Conservation (phyloP, 2,797 vertebrate genomes). For the Spheniscus humboldti region DNA sequence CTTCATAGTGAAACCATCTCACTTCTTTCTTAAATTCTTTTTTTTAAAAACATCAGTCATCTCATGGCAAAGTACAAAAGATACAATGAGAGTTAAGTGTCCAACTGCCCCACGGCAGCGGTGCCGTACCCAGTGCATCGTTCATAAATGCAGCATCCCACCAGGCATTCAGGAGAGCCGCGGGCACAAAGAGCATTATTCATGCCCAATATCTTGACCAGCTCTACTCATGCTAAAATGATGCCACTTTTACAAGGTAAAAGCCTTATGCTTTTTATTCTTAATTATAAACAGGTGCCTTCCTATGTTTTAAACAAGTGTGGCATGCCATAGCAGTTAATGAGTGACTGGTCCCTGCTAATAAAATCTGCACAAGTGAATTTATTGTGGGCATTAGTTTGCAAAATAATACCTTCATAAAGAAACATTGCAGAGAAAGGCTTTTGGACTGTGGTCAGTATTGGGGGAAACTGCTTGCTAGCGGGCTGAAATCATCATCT, state of each 20-base stretch:
- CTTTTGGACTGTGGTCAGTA: background rate
- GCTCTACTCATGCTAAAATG: background rate
- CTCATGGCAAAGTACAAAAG: background rate
- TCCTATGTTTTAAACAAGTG: background rate
- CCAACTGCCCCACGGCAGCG: fast-evolving
- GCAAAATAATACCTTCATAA: background rate
- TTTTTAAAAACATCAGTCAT: background rate
- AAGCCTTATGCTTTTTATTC: background rate
- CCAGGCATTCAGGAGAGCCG: background rate
- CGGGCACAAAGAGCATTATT: background rate
- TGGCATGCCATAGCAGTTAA: background rate
- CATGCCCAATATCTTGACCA: background rate
- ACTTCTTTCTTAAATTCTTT: background rate
- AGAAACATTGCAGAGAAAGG: background rate
- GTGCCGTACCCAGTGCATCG: fast-evolving
- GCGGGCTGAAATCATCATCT: background rate
- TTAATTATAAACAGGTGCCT: background rate
- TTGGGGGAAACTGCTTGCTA: background rate
- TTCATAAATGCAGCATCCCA: background rate
- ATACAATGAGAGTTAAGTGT: background rate
- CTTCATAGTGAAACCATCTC: fast-evolving
- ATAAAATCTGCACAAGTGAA: background rate
- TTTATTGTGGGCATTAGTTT: background rate
- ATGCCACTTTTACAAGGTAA: background rate
- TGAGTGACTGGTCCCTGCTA: background rate